These are phyloP conservation scores for Terebella lapidaria DNA, from an alignment of 2,888 invertebrate species.

Conservation along the genomic window DNA sequence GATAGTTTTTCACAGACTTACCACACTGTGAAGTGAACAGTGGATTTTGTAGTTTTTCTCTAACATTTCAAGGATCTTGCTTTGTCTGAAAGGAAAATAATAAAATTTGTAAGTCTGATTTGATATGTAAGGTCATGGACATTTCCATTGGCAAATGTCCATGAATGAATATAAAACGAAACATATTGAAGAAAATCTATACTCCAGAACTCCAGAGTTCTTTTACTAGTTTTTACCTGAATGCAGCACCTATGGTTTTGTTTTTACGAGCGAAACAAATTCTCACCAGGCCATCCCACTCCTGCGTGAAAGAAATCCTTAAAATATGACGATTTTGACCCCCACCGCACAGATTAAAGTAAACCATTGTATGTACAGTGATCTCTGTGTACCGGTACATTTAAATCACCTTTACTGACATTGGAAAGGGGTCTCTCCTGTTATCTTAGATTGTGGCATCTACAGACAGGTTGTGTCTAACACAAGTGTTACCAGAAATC, in stretches of 20 bases:
- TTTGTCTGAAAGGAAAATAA: constrained; percentile 34
- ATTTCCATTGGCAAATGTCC: too few relatives aligned
- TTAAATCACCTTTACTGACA: too few relatives aligned
- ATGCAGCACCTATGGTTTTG: constrained; percentile 86
- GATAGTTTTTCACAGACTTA: too few relatives aligned
- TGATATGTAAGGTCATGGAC: too few relatives aligned
- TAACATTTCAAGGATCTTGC: constrained; percentile 74
- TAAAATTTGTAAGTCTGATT: not conserved
- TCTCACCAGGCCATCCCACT: constrained; percentile 97
- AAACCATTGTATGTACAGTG: too few relatives aligned
- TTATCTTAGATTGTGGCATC: too few relatives aligned
- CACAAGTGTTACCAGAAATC: too few relatives aligned
- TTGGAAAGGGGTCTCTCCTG: too few relatives aligned
- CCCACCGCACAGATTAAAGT: too few relatives aligned
- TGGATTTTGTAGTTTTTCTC: constrained; percentile 87
- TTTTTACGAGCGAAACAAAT: constrained; percentile 95
- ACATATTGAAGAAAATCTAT: not conserved
- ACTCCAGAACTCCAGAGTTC: not conserved
- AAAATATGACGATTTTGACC: too few relatives aligned
- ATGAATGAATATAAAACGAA: not conserved
- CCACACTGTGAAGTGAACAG: constrained; percentile 77
- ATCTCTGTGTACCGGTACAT: too few relatives aligned
- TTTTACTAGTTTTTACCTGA: constrained; percentile 61
- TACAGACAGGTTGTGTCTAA: too few relatives aligned
- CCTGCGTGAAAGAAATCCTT: constrained; percentile 58